Base-by-base conservation (phyloP, 2,797 vertebrate genomes). In the Trichosurus vulpecula region DNA sequence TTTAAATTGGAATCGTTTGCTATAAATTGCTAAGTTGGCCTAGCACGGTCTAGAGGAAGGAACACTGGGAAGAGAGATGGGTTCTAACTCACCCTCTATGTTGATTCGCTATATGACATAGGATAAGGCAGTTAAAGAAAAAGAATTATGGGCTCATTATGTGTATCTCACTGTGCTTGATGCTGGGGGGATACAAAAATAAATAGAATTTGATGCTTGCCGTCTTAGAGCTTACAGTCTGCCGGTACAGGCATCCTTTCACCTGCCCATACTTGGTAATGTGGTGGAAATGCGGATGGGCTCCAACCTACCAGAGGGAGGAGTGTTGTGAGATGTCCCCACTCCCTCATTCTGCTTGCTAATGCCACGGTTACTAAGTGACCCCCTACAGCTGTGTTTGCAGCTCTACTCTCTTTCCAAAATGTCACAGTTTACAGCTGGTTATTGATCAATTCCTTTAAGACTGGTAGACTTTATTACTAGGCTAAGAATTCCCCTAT, bases 1-100 rank as follows among this genome's bases (percentile, higher is more conserved):
- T 91, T 95, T 91, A 81, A 55, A 22, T 89, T 41, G 95, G n/a
- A 13, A 95, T 66, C 0, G 47, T 91, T 93, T 53, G 25, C 52
- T 29, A 87, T 87, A 87, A 87, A 51, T 3, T 51, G 74, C 25
- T 47, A 27, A 51, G 10, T 87, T 87, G 41, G 9, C 41, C 41
- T 47, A 12, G 74, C 41, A 27, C 27, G 9, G 66, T 47, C 66
- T 81, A 81, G 22, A 10, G 19, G 66, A 9, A 81, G 81, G n/a
- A 41, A 47, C 9, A 41, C n/a, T 81, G 61, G 35, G 61, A 66
- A n/a, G 8, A 61, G 12, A 81, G 16, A 22, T 22, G 81, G 6
- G 22, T 22, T 22, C 66, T 74, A 74, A 47, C 2, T 81, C n/a
- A 74, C 0, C n/a, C 19, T 25, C 66, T 2, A 25, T 81, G 19